phyloP scores from a whole-genome alignment of 2,888 invertebrate species.

The Andrena dorsata region DNA sequence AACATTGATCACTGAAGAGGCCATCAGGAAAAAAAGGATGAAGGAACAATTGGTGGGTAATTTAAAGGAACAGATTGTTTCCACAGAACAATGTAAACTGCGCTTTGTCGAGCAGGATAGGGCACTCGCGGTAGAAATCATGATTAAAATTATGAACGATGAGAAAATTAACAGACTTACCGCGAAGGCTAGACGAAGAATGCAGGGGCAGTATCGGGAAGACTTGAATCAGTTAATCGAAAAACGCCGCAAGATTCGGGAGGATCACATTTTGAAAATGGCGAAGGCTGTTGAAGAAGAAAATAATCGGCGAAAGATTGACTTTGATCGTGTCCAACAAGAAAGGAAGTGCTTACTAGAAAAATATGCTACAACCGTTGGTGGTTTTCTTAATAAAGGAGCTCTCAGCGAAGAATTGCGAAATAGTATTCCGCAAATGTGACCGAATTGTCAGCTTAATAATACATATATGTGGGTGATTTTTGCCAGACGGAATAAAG shows the following conservation, averaged over 20 bases:
- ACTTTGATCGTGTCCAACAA: constrained; percentile 52
- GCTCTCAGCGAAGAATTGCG: constrained; percentile 71
- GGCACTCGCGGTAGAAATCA: constrained; percentile 74
- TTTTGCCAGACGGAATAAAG: no score
- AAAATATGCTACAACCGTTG: constrained; percentile 74
- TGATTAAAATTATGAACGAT: constrained; percentile 75
- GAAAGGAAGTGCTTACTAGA: constrained; percentile 73
- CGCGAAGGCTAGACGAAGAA: constrained; percentile 71
- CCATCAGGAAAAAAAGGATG: constrained; percentile 58
- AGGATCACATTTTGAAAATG: constrained; percentile 64
- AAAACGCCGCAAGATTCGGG: constrained; percentile 72
- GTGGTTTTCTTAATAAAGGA: constrained; percentile 64
- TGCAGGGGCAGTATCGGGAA: constrained; percentile 69
- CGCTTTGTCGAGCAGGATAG: constrained; percentile 72
- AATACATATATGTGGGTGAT: no score
- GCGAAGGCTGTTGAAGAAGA: constrained; percentile 61
- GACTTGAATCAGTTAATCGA: constrained; percentile 76
- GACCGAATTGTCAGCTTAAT: neutral
- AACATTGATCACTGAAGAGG: constrained; percentile 67
- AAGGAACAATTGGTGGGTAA: constrained; percentile 63
- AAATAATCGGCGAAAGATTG: constrained; percentile 47
- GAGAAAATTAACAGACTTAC: constrained; percentile 74
- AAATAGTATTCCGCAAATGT: constrained; percentile 48
- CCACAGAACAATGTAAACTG: constrained; percentile 70
- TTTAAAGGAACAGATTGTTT: constrained; percentile 75